These are phyloP conservation scores for Pandion haliaetus DNA, from an alignment of 2,113 vertebrate genomes.

Conservation along the genomic window DNA sequence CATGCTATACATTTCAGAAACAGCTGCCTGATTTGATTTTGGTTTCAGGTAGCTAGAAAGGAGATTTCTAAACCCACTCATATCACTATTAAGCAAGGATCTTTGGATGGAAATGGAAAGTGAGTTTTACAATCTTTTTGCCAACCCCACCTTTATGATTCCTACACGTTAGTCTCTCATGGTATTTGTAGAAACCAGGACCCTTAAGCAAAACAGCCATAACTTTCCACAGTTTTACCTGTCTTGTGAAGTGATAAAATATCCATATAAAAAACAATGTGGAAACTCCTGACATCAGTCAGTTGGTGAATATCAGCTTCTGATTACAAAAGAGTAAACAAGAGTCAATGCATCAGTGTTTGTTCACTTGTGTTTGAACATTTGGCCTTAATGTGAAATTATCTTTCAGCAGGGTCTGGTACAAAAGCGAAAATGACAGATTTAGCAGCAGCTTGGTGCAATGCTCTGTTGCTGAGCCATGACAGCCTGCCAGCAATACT, in stretches of 20 bases:
- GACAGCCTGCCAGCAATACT: background rate
- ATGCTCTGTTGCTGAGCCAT: background rate
- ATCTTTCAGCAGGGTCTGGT: background rate
- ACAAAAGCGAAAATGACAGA: background rate
- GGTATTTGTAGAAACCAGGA: background rate
- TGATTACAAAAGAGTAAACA: background rate
- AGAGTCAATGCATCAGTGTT: background rate
- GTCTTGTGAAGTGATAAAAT: background rate
- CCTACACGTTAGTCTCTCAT: background rate
- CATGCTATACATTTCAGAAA: background rate
- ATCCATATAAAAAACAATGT: rapidly evolving
- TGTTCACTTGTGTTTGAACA: background rate
- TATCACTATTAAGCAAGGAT: background rate
- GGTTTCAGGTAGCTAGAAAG: background rate
- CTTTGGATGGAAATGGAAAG: background rate
- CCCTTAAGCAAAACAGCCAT: background rate
- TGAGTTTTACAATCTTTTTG: background rate
- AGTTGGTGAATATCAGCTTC: background rate
- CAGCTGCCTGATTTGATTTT: background rate
- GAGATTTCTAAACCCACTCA: background rate
- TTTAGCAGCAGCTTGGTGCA: background rate
- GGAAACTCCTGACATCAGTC: background rate
- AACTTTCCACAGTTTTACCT: background rate
- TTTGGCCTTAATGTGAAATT: background rate
- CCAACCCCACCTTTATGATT: background rate